Evolutionary conservation across 35 echinoderm and acorn worm genomes (phyloP).

Genomic region (Ophioderma brevispina): DNA sequence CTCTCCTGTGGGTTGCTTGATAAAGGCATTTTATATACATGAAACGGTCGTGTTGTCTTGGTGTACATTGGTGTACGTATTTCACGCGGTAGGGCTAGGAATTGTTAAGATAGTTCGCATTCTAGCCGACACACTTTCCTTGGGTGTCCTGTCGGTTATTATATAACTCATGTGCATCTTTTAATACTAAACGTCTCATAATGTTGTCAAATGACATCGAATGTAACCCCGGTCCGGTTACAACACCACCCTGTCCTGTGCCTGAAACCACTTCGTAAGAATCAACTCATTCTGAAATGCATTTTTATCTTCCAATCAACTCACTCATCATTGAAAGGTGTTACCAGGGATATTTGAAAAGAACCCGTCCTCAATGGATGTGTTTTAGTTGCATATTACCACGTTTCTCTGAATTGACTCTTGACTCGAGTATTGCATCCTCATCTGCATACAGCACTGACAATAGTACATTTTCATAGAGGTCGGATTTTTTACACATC

Average conservation of each 20-base stretch:
- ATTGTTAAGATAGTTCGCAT: not conserved
- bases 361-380: not conserved
- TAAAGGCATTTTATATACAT: no score
- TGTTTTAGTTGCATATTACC: not conserved
- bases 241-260: not conserved
- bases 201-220: not conserved
- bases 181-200: not conserved
- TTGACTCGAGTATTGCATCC: not conserved
- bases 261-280: not conserved
- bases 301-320: not conserved
- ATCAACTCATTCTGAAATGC: not conserved
- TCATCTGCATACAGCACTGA: not conserved
- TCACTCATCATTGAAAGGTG: not conserved
- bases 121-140: not conserved
- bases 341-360: not conserved
- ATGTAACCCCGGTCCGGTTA: not conserved
- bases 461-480: not conserved
- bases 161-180: not conserved
- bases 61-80: no score
- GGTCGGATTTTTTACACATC: not conserved
- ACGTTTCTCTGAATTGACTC: not conserved
- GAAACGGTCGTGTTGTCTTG: no score
- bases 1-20: no score
- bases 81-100: not conserved
- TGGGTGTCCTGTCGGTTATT: not conserved